These are phyloP conservation scores for Vollenhovia emeryi DNA, from an alignment of 1,140 invertebrate species.

Conservation along the genomic window DNA sequence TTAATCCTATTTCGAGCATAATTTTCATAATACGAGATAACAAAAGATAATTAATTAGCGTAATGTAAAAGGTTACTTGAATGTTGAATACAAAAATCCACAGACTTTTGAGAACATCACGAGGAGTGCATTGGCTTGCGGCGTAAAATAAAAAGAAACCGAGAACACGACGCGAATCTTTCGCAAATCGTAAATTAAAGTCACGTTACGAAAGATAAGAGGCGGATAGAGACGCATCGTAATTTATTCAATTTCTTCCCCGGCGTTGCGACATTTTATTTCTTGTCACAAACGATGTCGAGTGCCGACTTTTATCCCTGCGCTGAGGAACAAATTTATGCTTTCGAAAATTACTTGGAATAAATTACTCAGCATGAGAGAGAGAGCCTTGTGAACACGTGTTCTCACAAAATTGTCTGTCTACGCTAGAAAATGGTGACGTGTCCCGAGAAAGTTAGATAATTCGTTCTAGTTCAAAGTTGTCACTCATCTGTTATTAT, in stretches of 20 bases:
- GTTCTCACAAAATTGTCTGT: conserved; percentile 1
- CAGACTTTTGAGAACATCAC: neutral
- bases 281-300: neutral
- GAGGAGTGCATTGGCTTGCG: neutral
- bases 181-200: conserved; percentile 38
- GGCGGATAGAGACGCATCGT: conserved; percentile 23
- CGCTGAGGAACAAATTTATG: conserved; percentile 18
- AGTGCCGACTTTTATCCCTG: conserved; percentile 35
- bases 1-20: neutral
- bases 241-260: conserved; percentile 67
- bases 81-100: conserved; percentile 10
- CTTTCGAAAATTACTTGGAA: conserved; percentile 22
- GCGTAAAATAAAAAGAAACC: neutral
- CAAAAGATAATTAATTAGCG: neutral
- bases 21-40: neutral
- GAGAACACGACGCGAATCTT: conserved; percentile 7
- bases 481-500: neutral
- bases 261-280: conserved; percentile 22
- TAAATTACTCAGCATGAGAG: conserved; percentile 9
- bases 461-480: neutral
- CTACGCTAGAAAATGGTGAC: neutral
- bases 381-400: neutral
- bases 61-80: neutral
- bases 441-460: neutral
- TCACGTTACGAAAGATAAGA: conserved; percentile 32